Conservation (phyloP, 1,140 invertebrate species). For the Pachyrhynchus sulphureomaculatus region DNA sequence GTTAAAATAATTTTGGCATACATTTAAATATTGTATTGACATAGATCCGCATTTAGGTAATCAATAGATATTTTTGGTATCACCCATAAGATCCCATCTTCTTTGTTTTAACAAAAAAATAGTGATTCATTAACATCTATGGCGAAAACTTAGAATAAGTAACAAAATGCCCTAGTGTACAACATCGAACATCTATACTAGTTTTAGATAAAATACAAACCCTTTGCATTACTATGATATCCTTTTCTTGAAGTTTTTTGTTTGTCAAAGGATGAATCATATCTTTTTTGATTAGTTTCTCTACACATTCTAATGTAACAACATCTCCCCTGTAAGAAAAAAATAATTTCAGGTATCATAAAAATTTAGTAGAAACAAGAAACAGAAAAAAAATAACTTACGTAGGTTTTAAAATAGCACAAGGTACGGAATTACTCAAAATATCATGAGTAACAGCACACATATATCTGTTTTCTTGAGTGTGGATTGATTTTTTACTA, state of each 20-base stretch:
- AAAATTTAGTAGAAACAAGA: no score
- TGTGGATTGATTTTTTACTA: constrained; percentile 78
- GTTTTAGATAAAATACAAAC: no score
- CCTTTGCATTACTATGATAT: constrained; percentile 90
- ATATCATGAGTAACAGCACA: constrained; percentile 97
- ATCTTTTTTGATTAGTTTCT: constrained; percentile 95
- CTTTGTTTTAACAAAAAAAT: no score
- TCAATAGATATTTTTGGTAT: no score
- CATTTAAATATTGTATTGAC: no score
- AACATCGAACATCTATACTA: no score
- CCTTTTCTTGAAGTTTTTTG: constrained; percentile 84
- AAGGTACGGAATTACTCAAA: constrained; percentile 90
- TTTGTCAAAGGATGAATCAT: constrained; percentile 94
- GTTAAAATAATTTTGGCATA: no score
- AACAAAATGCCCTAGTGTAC: no score
- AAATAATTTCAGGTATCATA: neutral
- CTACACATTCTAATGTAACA: constrained; percentile 93
- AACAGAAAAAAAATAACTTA: constrained; percentile 65
- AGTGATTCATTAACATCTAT: no score
- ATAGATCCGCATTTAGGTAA: no score
- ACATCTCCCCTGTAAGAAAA: constrained; percentile 85
- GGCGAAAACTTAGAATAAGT: no score
- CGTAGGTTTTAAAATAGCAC: constrained; percentile 88
- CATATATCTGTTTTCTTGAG: constrained; percentile 90
- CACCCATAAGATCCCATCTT: no score